These are phyloP conservation scores for Cyclina sinensis DNA, from an alignment of 1,140 invertebrate species.

Conservation along the genomic window DNA sequence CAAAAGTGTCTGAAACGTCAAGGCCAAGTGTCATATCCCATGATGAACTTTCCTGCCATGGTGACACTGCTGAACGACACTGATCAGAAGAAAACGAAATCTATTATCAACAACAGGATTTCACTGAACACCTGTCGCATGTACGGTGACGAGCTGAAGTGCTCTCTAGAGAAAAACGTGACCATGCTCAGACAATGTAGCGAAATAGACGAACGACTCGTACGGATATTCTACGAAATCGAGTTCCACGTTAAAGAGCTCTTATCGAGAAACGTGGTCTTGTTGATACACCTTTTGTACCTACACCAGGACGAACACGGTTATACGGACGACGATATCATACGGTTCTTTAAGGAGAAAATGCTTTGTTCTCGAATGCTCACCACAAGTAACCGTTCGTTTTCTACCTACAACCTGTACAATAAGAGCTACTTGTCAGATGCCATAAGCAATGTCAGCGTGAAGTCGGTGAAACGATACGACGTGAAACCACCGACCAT, in stretches of 20 bases:
- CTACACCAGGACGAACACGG: not conserved
- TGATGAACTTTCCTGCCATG: slow-evolving; percentile 20
- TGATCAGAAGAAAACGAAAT: not conserved
- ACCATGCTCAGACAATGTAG: not conserved
- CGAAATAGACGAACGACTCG: not conserved
- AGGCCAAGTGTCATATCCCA: not conserved
- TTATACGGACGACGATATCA: not conserved
- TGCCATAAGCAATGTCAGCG: not conserved
- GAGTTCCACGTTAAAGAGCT: not conserved
- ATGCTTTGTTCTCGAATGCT: slow-evolving; percentile 12
- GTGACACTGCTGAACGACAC: not conserved
- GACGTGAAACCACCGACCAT: not conserved
- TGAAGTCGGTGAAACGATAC: not conserved
- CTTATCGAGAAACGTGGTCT: slow-evolving; percentile 5
- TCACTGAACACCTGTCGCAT: slow-evolving; percentile 23
- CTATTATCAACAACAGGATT: slow-evolving; percentile 25
- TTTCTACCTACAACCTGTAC: slow-evolving; percentile 3
- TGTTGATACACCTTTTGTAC: not conserved
- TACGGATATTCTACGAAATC: not conserved
- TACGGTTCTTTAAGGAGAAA: not conserved
- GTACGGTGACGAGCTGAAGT: slow-evolving; percentile 28
- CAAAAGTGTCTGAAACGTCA: not conserved
- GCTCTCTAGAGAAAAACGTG: not conserved
- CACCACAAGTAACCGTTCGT: not conserved
- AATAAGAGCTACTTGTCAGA: not conserved